Conservation (phyloP, 1,140 invertebrate genomes). For the Himalopsyche phryganea region DNA sequence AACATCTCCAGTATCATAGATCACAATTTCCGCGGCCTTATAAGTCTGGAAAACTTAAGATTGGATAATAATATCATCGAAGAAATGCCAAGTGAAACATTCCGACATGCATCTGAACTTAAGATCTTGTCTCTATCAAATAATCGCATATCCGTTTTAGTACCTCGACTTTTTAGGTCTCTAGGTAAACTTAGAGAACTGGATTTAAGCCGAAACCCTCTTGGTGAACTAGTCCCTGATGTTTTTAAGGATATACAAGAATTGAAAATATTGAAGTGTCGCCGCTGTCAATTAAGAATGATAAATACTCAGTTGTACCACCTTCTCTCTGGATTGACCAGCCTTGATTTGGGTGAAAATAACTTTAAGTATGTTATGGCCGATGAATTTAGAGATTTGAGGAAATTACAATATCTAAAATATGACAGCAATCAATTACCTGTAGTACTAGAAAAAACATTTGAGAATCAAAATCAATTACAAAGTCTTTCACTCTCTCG, state of each 20-base stretch:
- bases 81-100: conserved; percentile 71
- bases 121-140: conserved; percentile 64
- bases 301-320: conserved; percentile 76
- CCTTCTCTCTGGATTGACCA: conserved; percentile 62
- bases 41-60: conserved; percentile 75
- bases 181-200: conserved; percentile 64
- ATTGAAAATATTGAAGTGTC: conserved; percentile 64
- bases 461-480: conserved; percentile 61
- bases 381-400: conserved; percentile 69
- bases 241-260: conserved; percentile 75
- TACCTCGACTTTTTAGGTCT: conserved; percentile 64
- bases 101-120: conserved; percentile 65
- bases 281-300: conserved; percentile 63
- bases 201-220: conserved; percentile 71
- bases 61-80: conserved; percentile 77
- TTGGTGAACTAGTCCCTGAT: conserved; percentile 67
- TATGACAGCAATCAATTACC: conserved; percentile 76
- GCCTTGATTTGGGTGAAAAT: conserved; percentile 74
- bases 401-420: conserved; percentile 62
- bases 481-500: conserved; percentile 58
- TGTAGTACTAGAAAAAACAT: conserved; percentile 69
- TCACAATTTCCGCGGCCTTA: conserved; percentile 75
- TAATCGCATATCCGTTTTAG: conserved; percentile 67
- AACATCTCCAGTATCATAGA: conserved; percentile 73
- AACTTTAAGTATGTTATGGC: conserved; percentile 70